Evolutionary conservation across 35 echinoderm and acorn worm genomes (phyloP).

Genomic region (Apostichopus californicus): DNA sequence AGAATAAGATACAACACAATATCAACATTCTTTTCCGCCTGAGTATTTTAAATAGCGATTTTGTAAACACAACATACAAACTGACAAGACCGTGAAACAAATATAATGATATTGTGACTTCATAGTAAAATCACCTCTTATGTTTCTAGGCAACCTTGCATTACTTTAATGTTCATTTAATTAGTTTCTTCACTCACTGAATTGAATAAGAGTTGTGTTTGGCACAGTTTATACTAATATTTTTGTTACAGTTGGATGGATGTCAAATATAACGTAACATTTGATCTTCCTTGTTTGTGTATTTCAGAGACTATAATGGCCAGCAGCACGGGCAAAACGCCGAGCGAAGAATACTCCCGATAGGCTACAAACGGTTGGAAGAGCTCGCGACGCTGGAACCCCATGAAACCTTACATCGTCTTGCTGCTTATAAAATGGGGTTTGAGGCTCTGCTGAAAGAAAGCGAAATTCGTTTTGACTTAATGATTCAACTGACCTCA

Average conservation of each 20-base stretch:
- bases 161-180: no score
- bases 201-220: no score
- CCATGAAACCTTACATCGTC: constrained; percentile 18
- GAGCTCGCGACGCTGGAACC: constrained; percentile 20
- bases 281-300: background rate
- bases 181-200: no score
- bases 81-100: no score
- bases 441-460: constrained; percentile 49
- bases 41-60: no score
- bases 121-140: no score
- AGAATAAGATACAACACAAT: no score
- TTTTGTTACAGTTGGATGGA: background rate
- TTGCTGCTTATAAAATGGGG: constrained; percentile 10
- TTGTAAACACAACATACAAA: no score
- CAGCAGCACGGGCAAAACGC: background rate
- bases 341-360: background rate
- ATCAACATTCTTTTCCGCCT: no score
- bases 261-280: no score
- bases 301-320: background rate
- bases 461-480: constrained; percentile 51
- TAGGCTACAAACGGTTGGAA: constrained; percentile 38
- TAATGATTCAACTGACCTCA: constrained; percentile 22
- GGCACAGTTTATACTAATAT: background rate
- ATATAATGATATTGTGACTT: no score
- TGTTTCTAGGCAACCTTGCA: no score